These are phyloP conservation scores for Oxygymnocypris stewartii DNA, from an alignment of 2,113 vertebrate species.

Conservation along the genomic window DNA sequence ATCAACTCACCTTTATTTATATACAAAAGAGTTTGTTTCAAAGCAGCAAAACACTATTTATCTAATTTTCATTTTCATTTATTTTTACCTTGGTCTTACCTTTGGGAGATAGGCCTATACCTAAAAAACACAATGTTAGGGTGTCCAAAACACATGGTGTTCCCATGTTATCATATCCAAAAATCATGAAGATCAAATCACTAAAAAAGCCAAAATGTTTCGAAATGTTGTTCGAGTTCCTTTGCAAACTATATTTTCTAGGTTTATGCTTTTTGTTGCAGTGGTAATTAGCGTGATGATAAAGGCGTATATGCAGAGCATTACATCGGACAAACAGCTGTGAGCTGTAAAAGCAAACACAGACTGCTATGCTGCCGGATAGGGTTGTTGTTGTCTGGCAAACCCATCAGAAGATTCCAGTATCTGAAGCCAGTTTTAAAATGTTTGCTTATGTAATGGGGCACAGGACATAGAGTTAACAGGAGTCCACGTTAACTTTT, in stretches of 20 bases:
- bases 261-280: not conserved
- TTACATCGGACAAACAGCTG: slow-evolving; percentile 68
- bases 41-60: not conserved
- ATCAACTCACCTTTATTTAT: not conserved
- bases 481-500: not conserved
- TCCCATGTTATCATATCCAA: not conserved
- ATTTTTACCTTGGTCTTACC: not conserved
- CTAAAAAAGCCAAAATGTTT: not conserved
- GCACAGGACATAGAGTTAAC: not conserved
- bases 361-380: slow-evolving; percentile 68
- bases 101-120: not conserved
- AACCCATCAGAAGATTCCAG: slow-evolving; percentile 60
- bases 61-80: too few relatives aligned
- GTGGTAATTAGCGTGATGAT: not conserved
- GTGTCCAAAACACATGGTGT: not conserved
- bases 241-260: not conserved
- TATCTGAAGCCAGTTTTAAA: slow-evolving; percentile 41
- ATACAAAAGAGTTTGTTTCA: not conserved
- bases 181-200: not conserved
- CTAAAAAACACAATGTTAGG: not conserved
- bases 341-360: slow-evolving; percentile 68
- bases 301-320: not conserved
- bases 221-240: not conserved
- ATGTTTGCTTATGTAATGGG: not conserved
- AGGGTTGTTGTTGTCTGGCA: slow-evolving; percentile 66